Evolutionary conservation across 92 coral and sea anemone genomes (phyloP).

Genomic region (Porites lobata): DNA sequence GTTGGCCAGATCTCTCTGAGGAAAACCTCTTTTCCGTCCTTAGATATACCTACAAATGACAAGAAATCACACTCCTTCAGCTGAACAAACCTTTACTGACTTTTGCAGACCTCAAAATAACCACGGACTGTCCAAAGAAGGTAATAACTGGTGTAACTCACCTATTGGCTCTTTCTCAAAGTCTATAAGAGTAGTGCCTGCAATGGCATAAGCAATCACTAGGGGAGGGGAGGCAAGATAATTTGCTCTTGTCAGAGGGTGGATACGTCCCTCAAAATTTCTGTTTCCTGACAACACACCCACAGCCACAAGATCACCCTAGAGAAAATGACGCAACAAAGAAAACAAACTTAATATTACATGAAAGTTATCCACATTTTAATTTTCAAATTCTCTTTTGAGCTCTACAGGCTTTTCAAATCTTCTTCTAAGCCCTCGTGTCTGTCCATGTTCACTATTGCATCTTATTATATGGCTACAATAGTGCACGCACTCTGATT

Average conservation of each 20-base stretch:
- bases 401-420: too few species aligned
- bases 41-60: conserved; percentile 74
- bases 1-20: conserved; percentile 96
- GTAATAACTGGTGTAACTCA: neutral
- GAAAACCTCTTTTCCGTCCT: conserved; percentile 92
- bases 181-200: conserved; percentile 92
- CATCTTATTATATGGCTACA: too few species aligned
- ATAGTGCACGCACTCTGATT: too few species aligned
- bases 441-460: too few species aligned
- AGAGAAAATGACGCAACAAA: neutral
- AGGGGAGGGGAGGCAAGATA: conserved; percentile 99
- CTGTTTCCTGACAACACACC: conserved; percentile 98
- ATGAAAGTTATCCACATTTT: too few species aligned
- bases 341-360: too few species aligned
- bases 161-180: conserved; percentile 96
- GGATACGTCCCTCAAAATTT: conserved; percentile 98
- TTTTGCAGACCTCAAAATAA: neutral
- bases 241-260: conserved; percentile 97
- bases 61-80: neutral
- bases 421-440: too few species aligned
- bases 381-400: too few species aligned
- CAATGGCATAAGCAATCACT: conserved; percentile 97
- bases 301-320: conserved; percentile 98
- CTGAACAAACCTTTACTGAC: neutral
- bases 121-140: neutral